These are phyloP conservation scores for Ametastegia equiseti DNA, from an alignment of 2,888 invertebrate species.

Conservation along the genomic window DNA sequence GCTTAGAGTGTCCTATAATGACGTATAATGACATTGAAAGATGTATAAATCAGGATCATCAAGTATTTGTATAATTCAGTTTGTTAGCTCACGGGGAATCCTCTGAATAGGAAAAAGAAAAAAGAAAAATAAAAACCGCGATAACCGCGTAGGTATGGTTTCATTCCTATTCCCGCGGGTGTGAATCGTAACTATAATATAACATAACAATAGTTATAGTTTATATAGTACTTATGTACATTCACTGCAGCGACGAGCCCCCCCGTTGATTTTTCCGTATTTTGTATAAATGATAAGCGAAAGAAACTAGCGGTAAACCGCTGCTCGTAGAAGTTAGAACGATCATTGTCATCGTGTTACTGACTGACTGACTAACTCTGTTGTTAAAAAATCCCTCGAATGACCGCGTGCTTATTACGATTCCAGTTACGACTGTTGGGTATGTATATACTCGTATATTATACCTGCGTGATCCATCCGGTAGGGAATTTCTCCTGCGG, in stretches of 20 bases:
- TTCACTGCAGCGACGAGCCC: not conserved
- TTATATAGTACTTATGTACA: too few species aligned
- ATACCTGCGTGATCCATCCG: not conserved
- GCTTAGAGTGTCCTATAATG: not conserved
- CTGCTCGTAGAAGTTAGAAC: too few species aligned
- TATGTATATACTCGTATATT: not conserved
- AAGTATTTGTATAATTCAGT: too few species aligned
- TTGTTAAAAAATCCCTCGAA: not conserved
- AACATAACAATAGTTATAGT: too few species aligned
- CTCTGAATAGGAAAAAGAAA: not conserved
- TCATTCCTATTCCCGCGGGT: constrained; percentile 10
- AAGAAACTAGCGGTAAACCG: constrained; percentile 24
- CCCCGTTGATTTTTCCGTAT: not conserved
- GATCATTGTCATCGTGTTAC: not conserved
- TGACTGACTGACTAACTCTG: too few species aligned
- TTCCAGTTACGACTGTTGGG: not conserved
- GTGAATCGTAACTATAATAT: constrained; percentile 5
- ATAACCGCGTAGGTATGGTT: not conserved
- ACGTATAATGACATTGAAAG: not conserved
- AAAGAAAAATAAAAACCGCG: not conserved
- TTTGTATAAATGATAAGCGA: not conserved
- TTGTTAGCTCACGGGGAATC: constrained; percentile 1
- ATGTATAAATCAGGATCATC: not conserved
- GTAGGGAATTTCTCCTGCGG: not conserved
- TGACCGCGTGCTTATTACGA: not conserved